Evolutionary conservation across 2,113 vertebrate species (phyloP).

Genomic region (Empidonax alnorum): DNA sequence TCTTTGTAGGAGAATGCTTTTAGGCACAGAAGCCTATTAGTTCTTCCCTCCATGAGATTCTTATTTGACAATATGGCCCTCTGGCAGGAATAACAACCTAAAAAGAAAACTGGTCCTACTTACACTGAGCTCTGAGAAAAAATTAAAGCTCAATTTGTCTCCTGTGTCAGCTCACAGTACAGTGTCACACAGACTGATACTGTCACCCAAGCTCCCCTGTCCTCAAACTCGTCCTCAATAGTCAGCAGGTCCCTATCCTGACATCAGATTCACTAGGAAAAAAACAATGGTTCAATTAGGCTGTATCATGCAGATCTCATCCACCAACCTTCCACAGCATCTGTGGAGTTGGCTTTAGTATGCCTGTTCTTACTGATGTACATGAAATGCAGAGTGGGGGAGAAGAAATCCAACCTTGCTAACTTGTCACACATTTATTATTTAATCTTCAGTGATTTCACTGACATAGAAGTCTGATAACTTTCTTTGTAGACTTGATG

Average conservation of each 20-base stretch:
- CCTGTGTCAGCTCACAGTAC: neutral
- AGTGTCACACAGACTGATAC: rapidly evolving
- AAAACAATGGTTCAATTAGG: neutral
- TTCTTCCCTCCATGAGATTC: neutral
- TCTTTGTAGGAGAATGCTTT: neutral
- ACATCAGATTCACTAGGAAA: neutral
- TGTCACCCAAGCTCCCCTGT: neutral
- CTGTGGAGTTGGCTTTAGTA: neutral
- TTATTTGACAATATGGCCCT: neutral
- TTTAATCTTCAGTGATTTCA: neutral
- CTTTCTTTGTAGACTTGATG: neutral
- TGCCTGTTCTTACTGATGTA: rapidly evolving
- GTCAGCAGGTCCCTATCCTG: neutral
- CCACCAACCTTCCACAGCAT: neutral
- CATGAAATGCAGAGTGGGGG: neutral
- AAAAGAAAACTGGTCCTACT: neutral
- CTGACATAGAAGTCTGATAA: neutral
- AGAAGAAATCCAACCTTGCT: neutral
- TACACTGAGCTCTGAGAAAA: neutral
- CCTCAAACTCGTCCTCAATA: neutral
- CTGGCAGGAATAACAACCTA: neutral
- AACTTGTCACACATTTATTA: neutral
- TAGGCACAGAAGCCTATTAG: neutral
- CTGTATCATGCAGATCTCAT: neutral
- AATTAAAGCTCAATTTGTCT: neutral